Conservation (phyloP, 2,113 vertebrate genomes). For the Pseudopipra pipra region DNA sequence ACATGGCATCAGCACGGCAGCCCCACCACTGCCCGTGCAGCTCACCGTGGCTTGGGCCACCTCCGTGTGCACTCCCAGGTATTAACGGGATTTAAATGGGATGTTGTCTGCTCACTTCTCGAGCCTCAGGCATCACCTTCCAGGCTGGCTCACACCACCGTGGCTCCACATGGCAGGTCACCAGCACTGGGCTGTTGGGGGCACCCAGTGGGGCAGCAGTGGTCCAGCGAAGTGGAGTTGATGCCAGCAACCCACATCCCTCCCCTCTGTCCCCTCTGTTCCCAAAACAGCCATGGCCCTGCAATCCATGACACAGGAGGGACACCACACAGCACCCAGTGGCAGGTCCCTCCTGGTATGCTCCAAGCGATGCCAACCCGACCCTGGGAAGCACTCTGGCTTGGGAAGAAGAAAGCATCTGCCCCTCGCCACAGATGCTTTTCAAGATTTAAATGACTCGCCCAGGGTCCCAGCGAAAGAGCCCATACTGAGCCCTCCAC, state of each 20-base stretch:
- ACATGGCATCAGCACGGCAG: background rate
- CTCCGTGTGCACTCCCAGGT: fast-evolving
- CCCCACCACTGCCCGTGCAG: background rate
- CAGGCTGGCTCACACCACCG: background rate
- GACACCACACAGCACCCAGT: fast-evolving
- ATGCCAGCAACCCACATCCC: background rate
- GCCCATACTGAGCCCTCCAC: background rate
- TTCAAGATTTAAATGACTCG: background rate
- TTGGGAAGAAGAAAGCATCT: background rate
- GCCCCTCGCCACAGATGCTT: background rate
- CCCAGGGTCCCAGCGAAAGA: background rate
- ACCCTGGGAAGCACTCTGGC: background rate
- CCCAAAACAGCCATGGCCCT: fast-evolving
- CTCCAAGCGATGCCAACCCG: background rate
- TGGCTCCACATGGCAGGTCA: background rate
- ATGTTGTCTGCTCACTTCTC: background rate
- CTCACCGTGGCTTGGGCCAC: background rate
- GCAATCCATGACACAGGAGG: background rate
- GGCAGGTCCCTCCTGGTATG: fast-evolving
- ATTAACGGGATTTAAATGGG: background rate
- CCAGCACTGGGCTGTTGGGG: fast-evolving
- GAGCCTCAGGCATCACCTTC: background rate
- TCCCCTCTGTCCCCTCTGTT: too few species aligned
- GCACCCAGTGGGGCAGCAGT: background rate
- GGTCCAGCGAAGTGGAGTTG: fast-evolving